Conservation (phyloP, 1,140 invertebrate species). For the Agrypnia vestita region DNA sequence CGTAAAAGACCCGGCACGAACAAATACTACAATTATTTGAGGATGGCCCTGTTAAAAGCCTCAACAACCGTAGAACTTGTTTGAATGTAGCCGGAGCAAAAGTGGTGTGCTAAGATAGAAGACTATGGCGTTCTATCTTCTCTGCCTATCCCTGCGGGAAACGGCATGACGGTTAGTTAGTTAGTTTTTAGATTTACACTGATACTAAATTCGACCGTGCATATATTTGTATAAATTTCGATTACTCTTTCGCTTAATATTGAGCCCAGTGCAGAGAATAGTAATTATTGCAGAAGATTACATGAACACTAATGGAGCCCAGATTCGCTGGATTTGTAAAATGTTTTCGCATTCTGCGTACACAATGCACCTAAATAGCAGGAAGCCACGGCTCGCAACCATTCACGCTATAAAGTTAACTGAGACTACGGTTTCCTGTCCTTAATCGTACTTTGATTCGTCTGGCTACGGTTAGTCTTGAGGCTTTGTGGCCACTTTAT, state of each 20-base stretch:
- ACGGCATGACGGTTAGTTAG: no score
- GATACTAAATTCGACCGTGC: no score
- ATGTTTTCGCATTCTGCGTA: slow-evolving; percentile 13
- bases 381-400: slow-evolving; percentile 6
- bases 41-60: no score
- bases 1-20: no score
- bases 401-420: slow-evolving; percentile 12
- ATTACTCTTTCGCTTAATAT: background rate
- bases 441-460: slow-evolving; percentile 26
- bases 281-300: background rate
- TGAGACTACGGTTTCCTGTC: slow-evolving; percentile 26
- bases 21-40: no score
- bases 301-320: slow-evolving; percentile 6
- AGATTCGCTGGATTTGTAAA: background rate
- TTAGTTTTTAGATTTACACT: no score
- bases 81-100: no score
- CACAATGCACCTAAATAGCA: slow-evolving; percentile 19
- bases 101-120: no score
- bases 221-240: no score
- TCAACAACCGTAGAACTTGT: no score
- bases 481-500: background rate
- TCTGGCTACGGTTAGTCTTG: slow-evolving; percentile 7
- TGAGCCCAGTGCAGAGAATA: background rate
- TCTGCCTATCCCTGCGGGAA: no score
- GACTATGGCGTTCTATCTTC: no score